phyloP scores from a whole-genome alignment of 2,888 invertebrate species.

The Sycophila texana region DNA sequence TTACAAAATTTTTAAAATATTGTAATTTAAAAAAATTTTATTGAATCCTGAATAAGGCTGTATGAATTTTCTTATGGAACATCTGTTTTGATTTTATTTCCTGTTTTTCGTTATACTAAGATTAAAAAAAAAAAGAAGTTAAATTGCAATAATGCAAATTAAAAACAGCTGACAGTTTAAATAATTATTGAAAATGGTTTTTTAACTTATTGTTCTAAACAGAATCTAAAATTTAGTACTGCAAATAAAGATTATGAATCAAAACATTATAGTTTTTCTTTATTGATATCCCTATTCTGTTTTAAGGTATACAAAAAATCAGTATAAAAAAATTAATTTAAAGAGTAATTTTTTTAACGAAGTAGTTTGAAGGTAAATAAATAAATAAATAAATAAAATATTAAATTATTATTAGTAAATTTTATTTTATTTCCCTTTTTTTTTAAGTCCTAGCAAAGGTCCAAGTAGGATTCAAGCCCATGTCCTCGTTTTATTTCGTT shows the following conservation, averaged over 20 bases:
- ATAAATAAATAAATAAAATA: slow-evolving; percentile 28
- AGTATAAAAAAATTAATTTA: background rate
- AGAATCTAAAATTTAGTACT: slow-evolving; percentile 23
- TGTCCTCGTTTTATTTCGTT: no score
- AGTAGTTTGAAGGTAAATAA: slow-evolving; percentile 11
- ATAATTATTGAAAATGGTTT: no score
- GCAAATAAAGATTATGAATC: slow-evolving; percentile 43
- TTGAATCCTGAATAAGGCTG: background rate
- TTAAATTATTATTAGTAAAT: slow-evolving; percentile 5
- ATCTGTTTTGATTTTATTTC: background rate
- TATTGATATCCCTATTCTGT: background rate
- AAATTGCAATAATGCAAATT: no score
- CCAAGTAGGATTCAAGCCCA: no score
- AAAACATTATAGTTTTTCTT: background rate
- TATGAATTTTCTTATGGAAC: no score
- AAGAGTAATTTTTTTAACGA: background rate
- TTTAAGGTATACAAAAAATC: background rate
- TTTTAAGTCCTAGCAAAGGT: background rate
- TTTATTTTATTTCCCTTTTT: no score
- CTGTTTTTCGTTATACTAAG: no score
- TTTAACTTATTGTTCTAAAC: slow-evolving; percentile 22
- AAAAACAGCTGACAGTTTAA: no score
- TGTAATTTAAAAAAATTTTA: background rate
- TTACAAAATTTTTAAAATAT: background rate
- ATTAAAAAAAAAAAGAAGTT: no score